phyloP scores from a whole-genome alignment of 1,140 invertebrate genomes.

The Habropoda laboriosa region DNA sequence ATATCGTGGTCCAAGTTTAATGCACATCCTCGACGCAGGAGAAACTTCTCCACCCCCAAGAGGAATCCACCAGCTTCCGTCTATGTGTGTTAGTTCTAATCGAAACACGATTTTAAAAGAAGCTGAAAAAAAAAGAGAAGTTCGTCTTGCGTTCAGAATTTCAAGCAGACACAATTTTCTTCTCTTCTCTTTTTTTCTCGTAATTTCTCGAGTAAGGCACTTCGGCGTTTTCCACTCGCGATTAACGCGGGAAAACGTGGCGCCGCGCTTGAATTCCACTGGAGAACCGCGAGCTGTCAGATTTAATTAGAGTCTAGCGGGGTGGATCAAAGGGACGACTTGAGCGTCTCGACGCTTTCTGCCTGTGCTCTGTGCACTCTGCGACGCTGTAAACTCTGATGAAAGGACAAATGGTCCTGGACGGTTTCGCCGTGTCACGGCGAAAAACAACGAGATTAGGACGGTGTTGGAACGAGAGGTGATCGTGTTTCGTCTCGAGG shows the following conservation, averaged over 20 bases:
- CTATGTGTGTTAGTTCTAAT: background rate
- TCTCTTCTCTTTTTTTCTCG: too few species aligned
- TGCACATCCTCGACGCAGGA: background rate
- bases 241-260: background rate
- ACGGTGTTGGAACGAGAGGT: background rate
- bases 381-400: background rate
- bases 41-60: too few species aligned
- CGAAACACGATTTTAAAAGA: background rate
- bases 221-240: too few species aligned
- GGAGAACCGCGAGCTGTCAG: background rate
- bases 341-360: background rate
- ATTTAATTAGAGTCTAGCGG: conserved; percentile 17
- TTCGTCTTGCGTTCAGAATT: too few species aligned
- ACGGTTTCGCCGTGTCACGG: background rate
- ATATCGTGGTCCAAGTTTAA: conserved; percentile 10
- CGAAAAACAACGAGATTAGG: background rate
- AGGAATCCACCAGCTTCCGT: too few species aligned
- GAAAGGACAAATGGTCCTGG: conserved; percentile 19
- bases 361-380: background rate
- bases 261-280: background rate
- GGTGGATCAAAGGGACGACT: background rate
- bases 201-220: too few species aligned
- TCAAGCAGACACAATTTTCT: too few species aligned
- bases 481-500: background rate
- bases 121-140: too few species aligned